Evolutionary conservation across 2,797 vertebrate species (phyloP).

Genomic region (Phrynocephalus guinanensis): DNA sequence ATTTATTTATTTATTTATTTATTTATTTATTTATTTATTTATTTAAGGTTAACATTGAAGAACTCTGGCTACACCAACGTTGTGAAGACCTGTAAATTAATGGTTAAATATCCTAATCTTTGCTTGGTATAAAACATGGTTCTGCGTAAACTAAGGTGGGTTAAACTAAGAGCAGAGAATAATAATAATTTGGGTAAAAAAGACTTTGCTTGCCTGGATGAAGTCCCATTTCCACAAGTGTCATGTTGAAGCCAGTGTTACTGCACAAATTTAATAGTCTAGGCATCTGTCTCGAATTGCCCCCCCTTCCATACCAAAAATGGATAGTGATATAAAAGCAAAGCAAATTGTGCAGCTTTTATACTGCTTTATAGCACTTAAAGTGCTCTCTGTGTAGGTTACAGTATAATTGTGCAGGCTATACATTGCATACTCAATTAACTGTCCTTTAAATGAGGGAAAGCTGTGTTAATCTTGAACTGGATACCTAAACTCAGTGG

Average conservation of each 20-base stretch:
- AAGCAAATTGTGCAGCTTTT: too few relatives aligned
- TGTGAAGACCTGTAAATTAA: not conserved
- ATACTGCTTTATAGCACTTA: too few relatives aligned
- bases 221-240: constrained; percentile 52
- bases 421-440: too few relatives aligned
- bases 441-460: too few relatives aligned
- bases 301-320: not conserved
- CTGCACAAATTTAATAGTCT: constrained; percentile 27
- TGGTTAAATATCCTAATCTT: not conserved
- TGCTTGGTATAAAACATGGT: not conserved
- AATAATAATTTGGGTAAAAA: not conserved
- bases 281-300: not conserved
- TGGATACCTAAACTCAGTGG: too few relatives aligned
- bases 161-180: not conserved
- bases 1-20: constrained; percentile 7
- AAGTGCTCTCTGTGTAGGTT: too few relatives aligned
- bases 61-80: not conserved
- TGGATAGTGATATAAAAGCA: too few relatives aligned
- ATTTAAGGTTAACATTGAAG: not conserved
- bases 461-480: too few relatives aligned
- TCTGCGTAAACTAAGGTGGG: not conserved
- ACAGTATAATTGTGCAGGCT: too few relatives aligned
- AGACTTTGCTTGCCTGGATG: not conserved
- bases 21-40: not conserved
- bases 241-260: constrained; percentile 67